A percentile compares a stretch with the other conserved stretches of the same genome.
These are phyloP conservation scores for Zophobas atratus DNA, from an alignment of 1,140 invertebrate species.

Conservation along the genomic window DNA sequence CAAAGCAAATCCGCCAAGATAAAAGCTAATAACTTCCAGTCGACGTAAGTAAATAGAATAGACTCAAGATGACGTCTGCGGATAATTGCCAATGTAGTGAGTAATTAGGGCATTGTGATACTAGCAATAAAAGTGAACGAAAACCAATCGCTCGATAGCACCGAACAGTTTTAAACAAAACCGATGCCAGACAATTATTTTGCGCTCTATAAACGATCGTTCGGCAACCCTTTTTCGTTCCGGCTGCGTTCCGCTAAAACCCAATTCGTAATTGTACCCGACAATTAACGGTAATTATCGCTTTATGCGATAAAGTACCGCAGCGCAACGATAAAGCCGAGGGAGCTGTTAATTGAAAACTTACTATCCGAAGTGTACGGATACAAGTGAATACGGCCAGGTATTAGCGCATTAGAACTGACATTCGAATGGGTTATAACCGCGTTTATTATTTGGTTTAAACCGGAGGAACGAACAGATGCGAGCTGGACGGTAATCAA, in stretches of 20 bases:
- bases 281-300: constrained; percentile 43
- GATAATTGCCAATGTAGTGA: constrained; percentile 43
- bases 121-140: constrained; percentile 7
- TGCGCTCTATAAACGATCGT: constrained; percentile 34
- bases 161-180: constrained; percentile 40
- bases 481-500: not conserved
- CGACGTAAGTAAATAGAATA: constrained; percentile 34
- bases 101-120: constrained; percentile 44
- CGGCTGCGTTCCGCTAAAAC: constrained; percentile 31
- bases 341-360: constrained; percentile 34
- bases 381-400: constrained; percentile 19
- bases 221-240: constrained; percentile 29
- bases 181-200: constrained; percentile 33
- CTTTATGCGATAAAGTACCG: constrained; percentile 34
- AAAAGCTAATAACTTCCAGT: constrained; percentile 26
- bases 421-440: constrained; percentile 33
- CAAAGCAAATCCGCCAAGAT: constrained; percentile 17
- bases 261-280: constrained; percentile 26
- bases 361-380: constrained; percentile 29
- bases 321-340: constrained; percentile 25
- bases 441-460: constrained; percentile 9
- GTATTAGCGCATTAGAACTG: constrained; percentile 11
- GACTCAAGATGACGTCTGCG: constrained; percentile 37
- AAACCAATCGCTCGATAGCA: not conserved
- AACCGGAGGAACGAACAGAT: not conserved